phyloP scores from a whole-genome alignment of 2,888 invertebrate species.

The Caenorhabditis panamensis region DNA sequence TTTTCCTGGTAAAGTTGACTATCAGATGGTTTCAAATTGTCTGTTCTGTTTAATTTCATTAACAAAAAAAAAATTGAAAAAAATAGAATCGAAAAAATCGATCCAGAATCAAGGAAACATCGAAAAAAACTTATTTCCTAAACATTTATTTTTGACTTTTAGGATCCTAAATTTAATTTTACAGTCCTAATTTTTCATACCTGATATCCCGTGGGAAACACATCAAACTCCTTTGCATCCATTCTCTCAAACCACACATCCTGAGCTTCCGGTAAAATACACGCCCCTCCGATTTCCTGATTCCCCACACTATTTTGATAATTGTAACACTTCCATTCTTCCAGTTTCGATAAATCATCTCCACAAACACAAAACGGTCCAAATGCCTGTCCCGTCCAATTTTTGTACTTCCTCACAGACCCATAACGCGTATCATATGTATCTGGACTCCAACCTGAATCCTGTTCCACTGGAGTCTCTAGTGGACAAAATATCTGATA shows the following conservation, averaged over 20 bases:
- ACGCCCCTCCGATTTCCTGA: background rate
- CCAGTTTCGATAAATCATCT: background rate
- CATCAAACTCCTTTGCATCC: background rate
- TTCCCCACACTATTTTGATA: background rate
- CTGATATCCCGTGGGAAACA: constrained; percentile 2
- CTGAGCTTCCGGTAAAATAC: constrained; percentile 23
- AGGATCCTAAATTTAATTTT: no score
- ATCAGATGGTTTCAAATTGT: no score
- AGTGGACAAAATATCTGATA: no score
- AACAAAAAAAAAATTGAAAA: no score
- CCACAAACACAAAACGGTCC: constrained; percentile 53
- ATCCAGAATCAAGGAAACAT: no score
- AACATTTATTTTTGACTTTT: no score
- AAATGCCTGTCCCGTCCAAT: background rate
- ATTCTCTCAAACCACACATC: constrained; percentile 10
- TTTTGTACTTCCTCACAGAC: constrained; percentile 9
- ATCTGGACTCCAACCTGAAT: background rate
- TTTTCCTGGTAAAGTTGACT: no score
- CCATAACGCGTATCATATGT: constrained; percentile 6
- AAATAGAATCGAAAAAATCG: no score
- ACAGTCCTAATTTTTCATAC: no score
- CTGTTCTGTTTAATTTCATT: no score
- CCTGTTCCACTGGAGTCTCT: constrained; percentile 9
- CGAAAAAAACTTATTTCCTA: no score
- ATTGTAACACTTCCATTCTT: constrained; percentile 35